Percentiles rank a stretch among this genome's conserved stretches.
These are phyloP conservation scores for Calliphora vomitoria DNA, from an alignment of 2,888 invertebrate species.

Conservation along the genomic window DNA sequence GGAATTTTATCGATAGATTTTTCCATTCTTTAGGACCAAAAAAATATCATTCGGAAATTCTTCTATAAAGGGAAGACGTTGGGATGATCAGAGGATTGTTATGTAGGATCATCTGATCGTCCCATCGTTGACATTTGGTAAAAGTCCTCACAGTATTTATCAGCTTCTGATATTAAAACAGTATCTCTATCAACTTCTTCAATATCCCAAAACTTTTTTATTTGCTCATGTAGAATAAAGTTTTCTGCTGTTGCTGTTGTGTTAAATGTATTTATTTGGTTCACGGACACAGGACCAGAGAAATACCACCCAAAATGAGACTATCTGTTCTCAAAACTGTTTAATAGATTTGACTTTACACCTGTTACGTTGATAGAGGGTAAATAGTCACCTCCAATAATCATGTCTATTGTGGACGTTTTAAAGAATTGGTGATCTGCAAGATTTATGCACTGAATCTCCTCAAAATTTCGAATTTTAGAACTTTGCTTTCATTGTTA, in stretches of 20 bases:
- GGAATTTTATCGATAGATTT: neutral
- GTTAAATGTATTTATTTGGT: too few relatives aligned
- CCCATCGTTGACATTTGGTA: neutral
- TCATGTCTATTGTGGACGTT: slow-evolving; percentile 37
- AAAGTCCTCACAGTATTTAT: neutral
- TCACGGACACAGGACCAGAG: neutral
- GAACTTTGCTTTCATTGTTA: neutral
- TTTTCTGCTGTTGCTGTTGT: too few relatives aligned
- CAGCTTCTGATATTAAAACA: neutral
- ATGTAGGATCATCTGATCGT: slow-evolving; percentile 40
- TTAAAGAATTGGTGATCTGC: slow-evolving; percentile 40
- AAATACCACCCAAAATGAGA: slow-evolving; percentile 30
- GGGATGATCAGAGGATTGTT: too few relatives aligned
- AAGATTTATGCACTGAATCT: neutral
- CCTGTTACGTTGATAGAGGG: neutral
- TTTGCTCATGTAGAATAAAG: too few relatives aligned
- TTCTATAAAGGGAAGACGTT: slow-evolving; percentile 22
- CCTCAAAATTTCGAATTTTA: neutral
- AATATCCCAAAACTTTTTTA: neutral
- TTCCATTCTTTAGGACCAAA: neutral
- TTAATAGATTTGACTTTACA: neutral
- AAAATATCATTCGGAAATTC: neutral
- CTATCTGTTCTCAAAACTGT: neutral
- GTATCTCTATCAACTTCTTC: neutral
- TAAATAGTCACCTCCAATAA: slow-evolving; percentile 45